Evolutionary conservation across 2,113 vertebrate species (phyloP).

Genomic region (Dryoscopus gambensis): DNA sequence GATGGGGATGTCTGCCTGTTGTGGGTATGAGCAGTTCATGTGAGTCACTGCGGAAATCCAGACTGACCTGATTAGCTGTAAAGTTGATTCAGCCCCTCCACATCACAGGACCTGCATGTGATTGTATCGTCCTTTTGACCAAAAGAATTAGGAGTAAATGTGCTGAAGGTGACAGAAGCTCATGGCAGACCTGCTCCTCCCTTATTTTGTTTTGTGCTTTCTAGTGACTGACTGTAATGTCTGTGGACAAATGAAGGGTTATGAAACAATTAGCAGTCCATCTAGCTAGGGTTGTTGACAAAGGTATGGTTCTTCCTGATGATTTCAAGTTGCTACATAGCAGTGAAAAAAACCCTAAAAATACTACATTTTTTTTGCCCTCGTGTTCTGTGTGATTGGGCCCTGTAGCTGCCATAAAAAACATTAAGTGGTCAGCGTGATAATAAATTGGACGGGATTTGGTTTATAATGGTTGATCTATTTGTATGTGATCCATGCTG

Average conservation of each 20-base stretch:
- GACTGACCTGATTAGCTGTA: background rate
- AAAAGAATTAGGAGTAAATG: background rate
- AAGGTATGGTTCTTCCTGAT: background rate
- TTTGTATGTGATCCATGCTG: background rate
- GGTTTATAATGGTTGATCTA: background rate
- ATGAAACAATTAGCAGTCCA: background rate
- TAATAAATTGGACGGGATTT: background rate
- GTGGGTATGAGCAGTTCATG: background rate
- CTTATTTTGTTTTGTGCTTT: background rate
- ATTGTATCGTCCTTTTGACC: background rate
- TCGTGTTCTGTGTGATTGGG: background rate
- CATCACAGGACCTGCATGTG: background rate
- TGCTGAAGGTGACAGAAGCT: background rate
- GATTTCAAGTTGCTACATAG: background rate
- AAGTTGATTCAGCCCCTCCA: background rate
- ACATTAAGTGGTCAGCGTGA: background rate
- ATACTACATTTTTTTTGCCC: background rate
- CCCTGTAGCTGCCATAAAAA: constrained; percentile 23
- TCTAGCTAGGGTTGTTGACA: background rate
- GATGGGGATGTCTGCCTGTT: background rate
- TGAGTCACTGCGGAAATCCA: background rate
- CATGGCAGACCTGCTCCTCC: background rate
- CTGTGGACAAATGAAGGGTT: background rate
- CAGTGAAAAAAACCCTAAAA: background rate
- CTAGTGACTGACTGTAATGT: background rate